Base-by-base conservation (phyloP, 2,888 invertebrate species). In the Nineta flava region DNA sequence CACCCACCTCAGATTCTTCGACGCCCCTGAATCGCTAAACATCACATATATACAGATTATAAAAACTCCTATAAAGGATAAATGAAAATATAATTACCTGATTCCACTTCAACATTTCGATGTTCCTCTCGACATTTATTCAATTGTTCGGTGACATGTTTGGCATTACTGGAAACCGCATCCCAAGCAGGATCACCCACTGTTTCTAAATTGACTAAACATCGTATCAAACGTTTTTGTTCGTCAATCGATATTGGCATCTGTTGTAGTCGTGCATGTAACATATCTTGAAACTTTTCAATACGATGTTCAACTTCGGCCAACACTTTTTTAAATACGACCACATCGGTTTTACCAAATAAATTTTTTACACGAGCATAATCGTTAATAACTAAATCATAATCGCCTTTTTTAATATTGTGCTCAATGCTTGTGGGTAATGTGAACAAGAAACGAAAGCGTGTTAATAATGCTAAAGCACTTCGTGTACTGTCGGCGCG, bases 331-430 rank as follows among this genome's bases (percentile, higher is more conserved):
- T 84, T 83, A 60, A 93, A 92, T 17, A 91, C 81, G 58, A 81
- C 79, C 13, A 95, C 83, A 65, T 95, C 92, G 31, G 91, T 92
- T 66, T 90, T 92, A 51, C 90, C 87, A 71, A 96, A 97, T 21
- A 97, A 72, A 62, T 95, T 92, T 65, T 92, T 94, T 3, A 94
- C 97, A 58, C 97, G 75, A 1, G 91, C 86, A 64, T 96, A 99
- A 66, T 99, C 99, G 63, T 95, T 99, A 52, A 99, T 92, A 17
- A 99, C 93, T 47, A 94, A 78, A 64, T 97, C 95, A 64, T 93
- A 99, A 63, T 99, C 96, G 47, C 92, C 93, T 60, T 87, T 85
- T 57, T 86, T 80, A 53, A 97, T 91, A 60, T 94, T 95, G 57
- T 83, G 81, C 60, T 96, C 94, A 46, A 99, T 95, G 45, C 87